These are phyloP conservation scores for Hystrix brachyura DNA, from an alignment of 2,113 vertebrate genomes.

Conservation along the genomic window DNA sequence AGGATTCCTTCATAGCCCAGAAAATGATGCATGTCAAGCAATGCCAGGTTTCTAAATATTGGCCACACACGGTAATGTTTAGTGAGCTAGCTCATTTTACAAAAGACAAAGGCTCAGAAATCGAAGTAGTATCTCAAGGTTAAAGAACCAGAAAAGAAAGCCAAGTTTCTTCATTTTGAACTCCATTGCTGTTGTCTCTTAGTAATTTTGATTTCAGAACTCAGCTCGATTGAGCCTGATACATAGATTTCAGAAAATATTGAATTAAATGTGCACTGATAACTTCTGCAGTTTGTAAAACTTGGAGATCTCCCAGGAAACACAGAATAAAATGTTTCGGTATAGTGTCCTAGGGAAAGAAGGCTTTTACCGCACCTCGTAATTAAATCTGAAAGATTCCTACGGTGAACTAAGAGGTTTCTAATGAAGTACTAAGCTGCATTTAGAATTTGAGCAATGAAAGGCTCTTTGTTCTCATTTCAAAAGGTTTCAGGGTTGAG, in stretches of 20 bases:
- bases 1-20: neutral
- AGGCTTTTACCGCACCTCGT: slow-evolving; percentile 76
- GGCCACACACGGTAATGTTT: neutral
- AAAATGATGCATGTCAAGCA: neutral
- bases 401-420: slow-evolving; percentile 87
- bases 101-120: neutral
- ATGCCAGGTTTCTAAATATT: neutral
- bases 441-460: slow-evolving; percentile 86
- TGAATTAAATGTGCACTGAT: slow-evolving; percentile 65
- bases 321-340: slow-evolving; percentile 83
- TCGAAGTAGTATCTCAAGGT: neutral
- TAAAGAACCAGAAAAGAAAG: neutral
- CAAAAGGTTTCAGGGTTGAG: slow-evolving; percentile 87
- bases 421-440: slow-evolving; percentile 89
- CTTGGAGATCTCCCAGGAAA: slow-evolving; percentile 83
- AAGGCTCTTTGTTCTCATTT: slow-evolving; percentile 89
- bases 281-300: slow-evolving; percentile 76
- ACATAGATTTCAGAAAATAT: slow-evolving; percentile 32
- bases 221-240: slow-evolving; percentile 31
- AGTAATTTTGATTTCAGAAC: slow-evolving; percentile 56
- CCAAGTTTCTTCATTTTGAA: neutral
- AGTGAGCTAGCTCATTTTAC: slow-evolving; percentile 2
- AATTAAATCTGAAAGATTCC: slow-evolving; percentile 89
- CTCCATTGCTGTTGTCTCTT: neutral
- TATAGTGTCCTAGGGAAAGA: slow-evolving; percentile 73